These are phyloP conservation scores for Drosophila pseudoobscura DNA, from an alignment of 1,140 invertebrate genomes.

Conservation along the genomic window DNA sequence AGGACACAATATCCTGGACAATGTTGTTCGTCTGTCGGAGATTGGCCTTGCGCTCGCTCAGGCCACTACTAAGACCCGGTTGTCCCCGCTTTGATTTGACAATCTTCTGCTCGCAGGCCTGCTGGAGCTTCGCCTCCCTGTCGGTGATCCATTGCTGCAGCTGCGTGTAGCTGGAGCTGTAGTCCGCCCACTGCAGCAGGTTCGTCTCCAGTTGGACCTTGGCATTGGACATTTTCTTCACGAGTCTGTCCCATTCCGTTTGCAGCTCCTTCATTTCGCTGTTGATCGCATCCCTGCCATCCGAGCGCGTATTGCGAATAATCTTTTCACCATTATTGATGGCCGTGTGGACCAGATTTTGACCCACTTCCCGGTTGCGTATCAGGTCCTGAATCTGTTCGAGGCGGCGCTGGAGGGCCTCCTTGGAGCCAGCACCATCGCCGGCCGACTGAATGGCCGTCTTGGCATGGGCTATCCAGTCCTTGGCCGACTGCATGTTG, in stretches of 20 bases:
- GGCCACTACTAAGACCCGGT: slow-evolving; percentile 88
- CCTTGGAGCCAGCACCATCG: slow-evolving; percentile 92
- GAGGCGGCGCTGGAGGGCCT: slow-evolving; percentile 92
- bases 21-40: slow-evolving; percentile 96
- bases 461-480: slow-evolving; percentile 95
- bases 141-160: slow-evolving; percentile 98
- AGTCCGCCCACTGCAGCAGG: slow-evolving; percentile 97
- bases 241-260: slow-evolving; percentile 95
- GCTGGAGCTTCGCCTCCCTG: slow-evolving; percentile 95
- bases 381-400: slow-evolving; percentile 92
- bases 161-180: slow-evolving; percentile 95
- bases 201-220: slow-evolving; percentile 96
- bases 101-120: slow-evolving; percentile 94
- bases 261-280: slow-evolving; percentile 95
- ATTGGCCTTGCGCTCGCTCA: slow-evolving; percentile 93
- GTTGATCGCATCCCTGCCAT: slow-evolving; percentile 94
- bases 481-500: slow-evolving; percentile 90
- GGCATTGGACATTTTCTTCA: slow-evolving; percentile 95
- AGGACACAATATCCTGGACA: slow-evolving; percentile 96
- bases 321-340: slow-evolving; percentile 97
- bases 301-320: slow-evolving; percentile 92
- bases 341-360: slow-evolving; percentile 93
- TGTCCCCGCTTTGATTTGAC: slow-evolving; percentile 90
- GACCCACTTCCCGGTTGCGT: slow-evolving; percentile 94
- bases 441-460: slow-evolving; percentile 92